These are phyloP conservation scores for Neosalanx taihuensis DNA, from an alignment of 2,797 vertebrate species.

Conservation along the genomic window DNA sequence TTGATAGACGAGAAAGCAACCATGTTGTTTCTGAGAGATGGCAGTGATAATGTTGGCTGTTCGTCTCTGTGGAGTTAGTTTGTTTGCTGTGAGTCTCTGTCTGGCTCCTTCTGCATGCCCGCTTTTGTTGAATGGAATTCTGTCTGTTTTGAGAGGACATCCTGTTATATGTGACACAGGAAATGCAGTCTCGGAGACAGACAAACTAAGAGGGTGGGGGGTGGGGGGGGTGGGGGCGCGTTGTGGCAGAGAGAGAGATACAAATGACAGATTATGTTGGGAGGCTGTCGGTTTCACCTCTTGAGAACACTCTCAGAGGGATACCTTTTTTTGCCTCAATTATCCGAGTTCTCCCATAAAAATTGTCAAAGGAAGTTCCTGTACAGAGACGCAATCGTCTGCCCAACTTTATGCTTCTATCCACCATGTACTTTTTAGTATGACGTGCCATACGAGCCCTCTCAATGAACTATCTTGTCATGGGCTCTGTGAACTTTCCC, in stretches of 20 bases:
- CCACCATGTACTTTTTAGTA: not conserved
- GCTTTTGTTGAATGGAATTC: constrained; percentile 36
- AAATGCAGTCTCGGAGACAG: constrained; percentile 51
- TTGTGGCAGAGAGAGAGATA: not conserved
- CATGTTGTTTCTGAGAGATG: constrained; percentile 1
- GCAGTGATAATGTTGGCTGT: not conserved
- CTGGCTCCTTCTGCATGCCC: constrained; percentile 31
- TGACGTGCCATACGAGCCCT: constrained; percentile 15
- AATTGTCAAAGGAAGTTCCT: constrained; percentile 20
- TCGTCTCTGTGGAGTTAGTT: not conserved
- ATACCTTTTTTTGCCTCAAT: constrained; percentile 5
- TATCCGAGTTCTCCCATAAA: not conserved
- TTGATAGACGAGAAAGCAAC: not conserved
- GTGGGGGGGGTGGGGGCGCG: not conserved
- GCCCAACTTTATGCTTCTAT: constrained; percentile 1
- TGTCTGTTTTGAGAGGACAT: constrained; percentile 65
- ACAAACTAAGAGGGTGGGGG: constrained; percentile 2
- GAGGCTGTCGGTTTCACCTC: constrained; percentile 21
- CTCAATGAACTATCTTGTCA: constrained; percentile 14
- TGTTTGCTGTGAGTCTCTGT: constrained; percentile 24
- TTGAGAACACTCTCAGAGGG: not conserved
- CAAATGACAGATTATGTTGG: constrained; percentile 42
- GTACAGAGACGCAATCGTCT: constrained; percentile 8
- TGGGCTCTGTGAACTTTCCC: constrained; percentile 7
- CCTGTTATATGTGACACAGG: constrained; percentile 69